Evolutionary conservation across 2,888 invertebrate genomes (phyloP).

Genomic region (Dimorphilus gyrociliatus): DNA sequence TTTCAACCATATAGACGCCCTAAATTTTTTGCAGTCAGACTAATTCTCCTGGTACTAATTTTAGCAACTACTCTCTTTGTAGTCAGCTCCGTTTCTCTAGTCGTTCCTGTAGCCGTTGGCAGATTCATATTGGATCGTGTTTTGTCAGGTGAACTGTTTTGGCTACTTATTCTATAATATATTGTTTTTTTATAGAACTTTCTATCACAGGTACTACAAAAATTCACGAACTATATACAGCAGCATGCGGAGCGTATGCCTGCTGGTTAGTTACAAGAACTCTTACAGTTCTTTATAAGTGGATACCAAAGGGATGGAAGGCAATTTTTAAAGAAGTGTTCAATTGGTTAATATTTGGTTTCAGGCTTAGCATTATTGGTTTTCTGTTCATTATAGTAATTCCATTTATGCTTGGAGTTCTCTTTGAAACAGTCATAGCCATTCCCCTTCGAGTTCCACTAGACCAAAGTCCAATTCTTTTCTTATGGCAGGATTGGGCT

Average conservation of each 20-base stretch:
- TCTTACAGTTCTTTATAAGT: constrained; percentile 60
- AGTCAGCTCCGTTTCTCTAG: constrained; percentile 64
- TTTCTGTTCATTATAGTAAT: constrained; percentile 65
- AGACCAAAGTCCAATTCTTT: constrained; percentile 60
- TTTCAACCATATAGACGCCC: constrained; percentile 80
- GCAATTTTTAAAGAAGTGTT: constrained; percentile 38
- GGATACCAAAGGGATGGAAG: constrained; percentile 73
- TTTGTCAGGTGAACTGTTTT: no score
- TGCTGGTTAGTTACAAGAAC: constrained; percentile 82
- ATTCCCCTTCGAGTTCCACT: constrained; percentile 80
- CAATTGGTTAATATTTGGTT: constrained; percentile 42
- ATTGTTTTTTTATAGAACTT: constrained; percentile 4
- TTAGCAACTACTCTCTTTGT: constrained; percentile 69
- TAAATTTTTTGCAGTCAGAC: constrained; percentile 53
- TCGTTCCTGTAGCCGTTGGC: no score
- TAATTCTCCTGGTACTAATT: constrained; percentile 47
- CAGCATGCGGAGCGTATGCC: constrained; percentile 79
- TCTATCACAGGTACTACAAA: constrained; percentile 42
- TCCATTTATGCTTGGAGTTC: constrained; percentile 68
- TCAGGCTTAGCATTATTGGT: constrained; percentile 54
- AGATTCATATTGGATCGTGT: no score
- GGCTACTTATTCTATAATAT: constrained; percentile 2
- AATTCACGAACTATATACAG: constrained; percentile 88
- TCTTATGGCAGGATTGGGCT: constrained; percentile 69
- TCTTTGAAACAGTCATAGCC: constrained; percentile 70